Percentiles rank a stretch among this genome's conserved stretches.
Evolutionary conservation across 2,797 vertebrate species (phyloP).

Genomic region (Denticeps clupeoides): DNA sequence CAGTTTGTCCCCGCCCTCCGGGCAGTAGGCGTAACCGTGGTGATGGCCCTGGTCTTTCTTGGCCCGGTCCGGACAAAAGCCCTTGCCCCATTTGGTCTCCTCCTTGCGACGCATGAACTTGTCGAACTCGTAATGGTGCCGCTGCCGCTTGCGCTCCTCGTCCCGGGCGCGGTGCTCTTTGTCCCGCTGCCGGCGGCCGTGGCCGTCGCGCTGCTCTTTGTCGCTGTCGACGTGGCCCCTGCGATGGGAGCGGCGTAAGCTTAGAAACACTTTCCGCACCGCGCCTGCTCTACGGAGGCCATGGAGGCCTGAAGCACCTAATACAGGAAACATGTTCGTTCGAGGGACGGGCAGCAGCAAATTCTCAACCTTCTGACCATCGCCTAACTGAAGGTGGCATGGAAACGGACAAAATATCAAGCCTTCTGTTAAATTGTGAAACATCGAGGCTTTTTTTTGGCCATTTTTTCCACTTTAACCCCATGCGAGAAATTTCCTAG

Average conservation of each 20-base stretch:
- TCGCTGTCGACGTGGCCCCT: conserved; percentile 73
- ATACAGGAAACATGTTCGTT: too few relatives aligned
- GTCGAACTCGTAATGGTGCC: conserved; percentile 78
- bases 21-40: conserved; percentile 60
- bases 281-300: too few relatives aligned
- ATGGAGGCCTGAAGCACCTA: too few relatives aligned
- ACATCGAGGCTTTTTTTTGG: too few relatives aligned
- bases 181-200: conserved; percentile 71
- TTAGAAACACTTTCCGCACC: background rate
- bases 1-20: conserved; percentile 70
- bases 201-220: conserved; percentile 79
- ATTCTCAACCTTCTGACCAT: too few relatives aligned
- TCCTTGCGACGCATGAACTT: conserved; percentile 83
- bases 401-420: too few relatives aligned
- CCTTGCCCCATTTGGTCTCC: conserved; percentile 87
- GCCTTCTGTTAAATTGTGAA: too few relatives aligned
- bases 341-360: too few relatives aligned
- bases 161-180: conserved; percentile 76
- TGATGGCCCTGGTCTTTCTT: conserved; percentile 79
- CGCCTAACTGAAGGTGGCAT: too few relatives aligned
- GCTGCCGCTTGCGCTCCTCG: conserved; percentile 77
- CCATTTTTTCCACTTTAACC: too few relatives aligned
- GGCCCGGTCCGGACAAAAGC: conserved; percentile 77
- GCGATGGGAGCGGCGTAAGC: conserved; percentile 10
- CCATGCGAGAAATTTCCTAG: too few relatives aligned